phyloP scores from a whole-genome alignment of 2,888 invertebrate species.

The Chalcosyrphus nemorum region DNA sequence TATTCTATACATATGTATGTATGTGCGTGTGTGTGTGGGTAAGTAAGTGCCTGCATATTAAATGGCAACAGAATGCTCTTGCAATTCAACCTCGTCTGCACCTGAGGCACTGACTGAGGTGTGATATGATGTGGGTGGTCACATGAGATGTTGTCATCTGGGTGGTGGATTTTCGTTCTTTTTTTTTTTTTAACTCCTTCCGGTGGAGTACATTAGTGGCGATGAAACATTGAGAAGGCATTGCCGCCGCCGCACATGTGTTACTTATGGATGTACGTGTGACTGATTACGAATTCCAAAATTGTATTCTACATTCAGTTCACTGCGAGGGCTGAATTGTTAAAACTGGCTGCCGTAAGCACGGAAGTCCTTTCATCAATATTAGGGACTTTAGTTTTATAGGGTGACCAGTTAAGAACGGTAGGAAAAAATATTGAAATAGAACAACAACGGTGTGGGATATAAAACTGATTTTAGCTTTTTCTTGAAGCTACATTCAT shows the following conservation, averaged over 20 bases:
- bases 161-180: not conserved
- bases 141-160: not conserved
- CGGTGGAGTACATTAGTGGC: conserved; percentile 14
- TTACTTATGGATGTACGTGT: conserved; percentile 50
- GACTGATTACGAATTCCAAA: conserved; percentile 51
- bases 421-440: no score
- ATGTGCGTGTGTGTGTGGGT: not conserved
- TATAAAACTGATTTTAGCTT: no score
- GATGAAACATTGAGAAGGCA: conserved; percentile 33
- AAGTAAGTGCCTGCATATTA: conserved; percentile 31
- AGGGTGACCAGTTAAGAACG: no score
- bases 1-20: not conserved
- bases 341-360: not conserved
- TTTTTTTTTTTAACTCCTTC: not conserved
- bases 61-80: conserved; percentile 20
- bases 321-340: not conserved
- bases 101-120: conserved; percentile 12
- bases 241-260: conserved; percentile 22
- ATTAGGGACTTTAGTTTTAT: no score
- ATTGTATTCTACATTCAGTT: conserved; percentile 14
- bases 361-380: not conserved
- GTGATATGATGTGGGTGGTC: not conserved
- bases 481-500: no score
- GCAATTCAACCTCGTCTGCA: conserved; percentile 48
- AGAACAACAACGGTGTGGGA: no score